phyloP scores from a whole-genome alignment of 2,113 vertebrate species.

The Hucho hucho region DNA sequence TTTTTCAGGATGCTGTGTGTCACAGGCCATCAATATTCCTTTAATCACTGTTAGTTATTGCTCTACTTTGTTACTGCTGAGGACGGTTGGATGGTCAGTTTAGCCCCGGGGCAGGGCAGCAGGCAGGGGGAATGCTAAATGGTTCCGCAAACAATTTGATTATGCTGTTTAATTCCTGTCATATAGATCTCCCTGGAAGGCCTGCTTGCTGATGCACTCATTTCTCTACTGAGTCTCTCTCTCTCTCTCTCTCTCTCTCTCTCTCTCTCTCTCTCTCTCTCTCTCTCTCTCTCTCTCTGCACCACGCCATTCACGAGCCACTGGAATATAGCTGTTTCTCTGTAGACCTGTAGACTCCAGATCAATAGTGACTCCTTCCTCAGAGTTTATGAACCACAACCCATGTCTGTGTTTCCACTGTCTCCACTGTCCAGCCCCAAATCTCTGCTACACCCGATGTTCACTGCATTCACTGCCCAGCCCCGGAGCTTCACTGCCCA shows the following conservation, averaged over 20 bases:
- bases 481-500: no score
- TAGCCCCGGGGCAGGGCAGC: constrained; percentile 49
- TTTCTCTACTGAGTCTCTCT: constrained; percentile 39
- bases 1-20: constrained; percentile 83
- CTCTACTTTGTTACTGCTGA: constrained; percentile 77
- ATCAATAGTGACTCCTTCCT: constrained; percentile 58
- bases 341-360: constrained; percentile 20
- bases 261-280: no score
- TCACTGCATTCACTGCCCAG: not conserved
- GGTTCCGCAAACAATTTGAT: constrained; percentile 77
- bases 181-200: constrained; percentile 66
- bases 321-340: constrained; percentile 51
- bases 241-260: no score
- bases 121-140: constrained; percentile 73
- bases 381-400: constrained; percentile 27
- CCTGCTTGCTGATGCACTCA: constrained; percentile 62
- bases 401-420: no score
- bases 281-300: constrained; percentile 10
- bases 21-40: constrained; percentile 84
- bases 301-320: constrained; percentile 32
- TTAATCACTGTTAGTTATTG: constrained; percentile 83
- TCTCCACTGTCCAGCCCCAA: not conserved
- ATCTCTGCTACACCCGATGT: not conserved
- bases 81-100: constrained; percentile 70
- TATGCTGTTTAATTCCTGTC: constrained; percentile 75